Evolutionary conservation across 2,797 vertebrate genomes (phyloP), one percentile per base, ranked within the genome.

Genomic region (Cephalopachus bancanus): DNA sequence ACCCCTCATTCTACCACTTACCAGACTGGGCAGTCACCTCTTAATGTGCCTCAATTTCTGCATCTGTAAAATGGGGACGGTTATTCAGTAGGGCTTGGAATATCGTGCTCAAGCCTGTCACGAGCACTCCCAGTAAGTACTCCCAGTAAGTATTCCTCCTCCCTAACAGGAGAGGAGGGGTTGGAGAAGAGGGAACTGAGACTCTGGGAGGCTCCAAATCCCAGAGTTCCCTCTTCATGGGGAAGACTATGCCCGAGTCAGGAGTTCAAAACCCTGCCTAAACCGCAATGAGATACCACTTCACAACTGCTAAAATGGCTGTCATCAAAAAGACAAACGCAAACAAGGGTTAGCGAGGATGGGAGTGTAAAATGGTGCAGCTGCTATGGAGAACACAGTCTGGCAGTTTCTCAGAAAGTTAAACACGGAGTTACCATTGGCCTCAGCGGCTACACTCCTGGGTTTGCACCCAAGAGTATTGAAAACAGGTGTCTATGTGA

Each of bases 31-130:
- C 5, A 53, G 0, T 37, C 60, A 12, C 37, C 33, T 87, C 49
- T 95, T 79, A 65, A n/a, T 72, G 53, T 84, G 30, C 81, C 51
- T 91, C 81, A 30, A 7, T 95, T 72, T 94, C 55, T 88, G 24
- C 26, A 64, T 83, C 78, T 20, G 14, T 95, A 37, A 64, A 72
- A 5, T 75, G 86, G 74, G 7, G 64, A 17, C 44, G 80, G 10
- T 62, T 44, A 44, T 44, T 44, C 67, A n/a, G 11, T 8, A 83
- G 71, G 28, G 7, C 22, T 95, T 95, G 71, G 89, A 30, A 37
- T 1, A 81, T 44, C 44, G 60, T 33, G 59, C 0, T 44, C 5
- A n/a, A 49, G 64, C 5, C 15, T 5, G n/a, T 22, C 4, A 16
- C 1, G 37, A 92, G 44, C 20, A 1, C 22, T 75, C 79, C 78